Evolutionary conservation across 2,888 invertebrate species (phyloP).

Genomic region (Stenotaenia linearis): DNA sequence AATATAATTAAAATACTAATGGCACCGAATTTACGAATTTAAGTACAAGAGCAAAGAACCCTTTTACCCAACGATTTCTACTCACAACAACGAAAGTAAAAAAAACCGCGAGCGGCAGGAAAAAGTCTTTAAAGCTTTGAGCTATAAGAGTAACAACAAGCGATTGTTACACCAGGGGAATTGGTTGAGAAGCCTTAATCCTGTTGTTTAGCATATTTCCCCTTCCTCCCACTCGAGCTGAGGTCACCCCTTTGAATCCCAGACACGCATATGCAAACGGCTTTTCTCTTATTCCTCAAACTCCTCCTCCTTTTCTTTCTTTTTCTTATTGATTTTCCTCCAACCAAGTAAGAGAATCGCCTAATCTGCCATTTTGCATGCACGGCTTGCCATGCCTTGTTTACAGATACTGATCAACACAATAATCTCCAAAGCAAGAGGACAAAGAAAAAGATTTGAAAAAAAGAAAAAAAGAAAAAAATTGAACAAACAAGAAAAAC

Average conservation of each 20-base stretch:
- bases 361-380: conserved; percentile 19
- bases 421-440: conserved; percentile 1
- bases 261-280: conserved; percentile 19
- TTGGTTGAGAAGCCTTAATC: conserved; percentile 9
- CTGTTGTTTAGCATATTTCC: conserved; percentile 15
- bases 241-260: conserved; percentile 13
- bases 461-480: not conserved
- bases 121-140: not conserved
- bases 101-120: not conserved
- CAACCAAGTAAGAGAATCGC: conserved; percentile 19
- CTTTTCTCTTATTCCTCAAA: conserved; percentile 10
- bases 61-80: not conserved
- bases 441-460: not conserved
- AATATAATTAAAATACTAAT: conserved; percentile 19
- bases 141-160: conserved; percentile 10
- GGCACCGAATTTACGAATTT: conserved; percentile 12
- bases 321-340: conserved; percentile 15
- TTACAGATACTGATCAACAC: conserved; percentile 19
- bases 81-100: not conserved
- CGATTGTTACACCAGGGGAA: conserved; percentile 2
- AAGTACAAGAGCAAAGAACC: not conserved
- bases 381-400: conserved; percentile 19
- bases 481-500: not conserved
- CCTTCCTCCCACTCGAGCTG: not conserved
- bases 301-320: conserved; percentile 5